Percentiles rank a stretch among this genome's conserved stretches.
Conservation (phyloP, 2,888 invertebrate species). For the Entomobrya proxima region DNA sequence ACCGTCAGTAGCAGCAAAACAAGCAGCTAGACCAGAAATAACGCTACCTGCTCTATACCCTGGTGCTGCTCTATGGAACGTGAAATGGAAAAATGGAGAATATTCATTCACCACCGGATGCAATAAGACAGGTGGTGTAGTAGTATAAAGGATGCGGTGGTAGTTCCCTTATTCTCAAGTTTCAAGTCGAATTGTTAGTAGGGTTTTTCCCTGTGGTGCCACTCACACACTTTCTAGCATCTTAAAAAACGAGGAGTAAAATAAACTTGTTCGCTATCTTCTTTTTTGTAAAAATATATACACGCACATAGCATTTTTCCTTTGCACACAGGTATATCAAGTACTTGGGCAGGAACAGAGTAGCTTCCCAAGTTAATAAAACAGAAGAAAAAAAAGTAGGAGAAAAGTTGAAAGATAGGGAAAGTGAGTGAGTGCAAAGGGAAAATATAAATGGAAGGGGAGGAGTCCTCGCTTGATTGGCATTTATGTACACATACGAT, state of each 20-base stretch:
- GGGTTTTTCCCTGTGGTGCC: neutral
- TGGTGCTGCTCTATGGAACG: neutral
- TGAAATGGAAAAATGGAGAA: conserved; percentile 2
- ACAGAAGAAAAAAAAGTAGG: neutral
- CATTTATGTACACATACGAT: conserved; percentile 20
- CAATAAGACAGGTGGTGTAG: neutral
- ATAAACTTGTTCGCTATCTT: too few species aligned
- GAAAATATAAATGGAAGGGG: conserved; percentile 9
- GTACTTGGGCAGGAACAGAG: too few species aligned
- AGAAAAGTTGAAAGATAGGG: neutral
- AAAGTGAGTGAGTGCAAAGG: neutral
- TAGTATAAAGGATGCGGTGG: too few species aligned
- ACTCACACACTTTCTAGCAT: neutral
- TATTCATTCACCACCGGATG: conserved; percentile 3
- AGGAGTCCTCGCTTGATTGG: conserved; percentile 43
- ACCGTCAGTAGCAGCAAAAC: neutral
- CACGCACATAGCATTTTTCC: neutral
- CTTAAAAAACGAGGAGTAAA: neutral
- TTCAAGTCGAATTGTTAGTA: neutral
- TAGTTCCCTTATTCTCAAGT: neutral
- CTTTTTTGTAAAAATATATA: neutral
- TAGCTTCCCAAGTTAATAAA: neutral
- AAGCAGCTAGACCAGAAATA: neutral
- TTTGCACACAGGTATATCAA: neutral
- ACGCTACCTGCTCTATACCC: neutral